phyloP scores from a whole-genome alignment of 2,797 vertebrate species.

The Hydrocynus forskahlii region DNA sequence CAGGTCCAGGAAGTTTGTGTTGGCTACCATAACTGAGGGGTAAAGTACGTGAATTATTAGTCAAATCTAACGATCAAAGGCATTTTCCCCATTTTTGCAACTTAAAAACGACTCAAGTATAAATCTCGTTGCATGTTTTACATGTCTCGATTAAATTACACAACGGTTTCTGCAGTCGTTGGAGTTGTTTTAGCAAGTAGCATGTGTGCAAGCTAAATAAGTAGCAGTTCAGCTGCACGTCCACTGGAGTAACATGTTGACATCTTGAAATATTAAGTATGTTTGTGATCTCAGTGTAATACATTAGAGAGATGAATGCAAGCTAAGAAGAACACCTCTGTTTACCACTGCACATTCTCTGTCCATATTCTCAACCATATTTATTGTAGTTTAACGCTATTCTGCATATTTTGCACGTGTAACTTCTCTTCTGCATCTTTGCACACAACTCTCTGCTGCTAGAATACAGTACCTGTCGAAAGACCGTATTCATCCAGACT shows the following conservation, averaged over 20 bases:
- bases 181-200: not conserved
- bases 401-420: too few relatives aligned
- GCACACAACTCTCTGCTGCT: too few relatives aligned
- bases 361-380: too few relatives aligned
- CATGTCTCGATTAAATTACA: not conserved
- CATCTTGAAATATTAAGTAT: not conserved
- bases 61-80: not conserved
- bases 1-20: conserved; percentile 48
- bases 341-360: too few relatives aligned
- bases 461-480: too few relatives aligned
- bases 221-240: not conserved
- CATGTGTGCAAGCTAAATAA: not conserved
- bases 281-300: not conserved
- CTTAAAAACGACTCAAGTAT: not conserved
- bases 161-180: not conserved
- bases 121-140: not conserved
- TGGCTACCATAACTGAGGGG: not conserved
- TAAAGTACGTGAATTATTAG: conserved; percentile 25
- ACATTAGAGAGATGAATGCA: not conserved
- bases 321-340: too few relatives aligned
- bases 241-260: not conserved
- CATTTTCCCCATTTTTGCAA: not conserved
- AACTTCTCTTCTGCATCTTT: too few relatives aligned
- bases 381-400: too few relatives aligned
- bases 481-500: too few relatives aligned